Percentiles rank a stretch among this genome's conserved stretches.
These are phyloP conservation scores for Anguilla obscura DNA, from an alignment of 2,797 vertebrate species.

Conservation along the genomic window DNA sequence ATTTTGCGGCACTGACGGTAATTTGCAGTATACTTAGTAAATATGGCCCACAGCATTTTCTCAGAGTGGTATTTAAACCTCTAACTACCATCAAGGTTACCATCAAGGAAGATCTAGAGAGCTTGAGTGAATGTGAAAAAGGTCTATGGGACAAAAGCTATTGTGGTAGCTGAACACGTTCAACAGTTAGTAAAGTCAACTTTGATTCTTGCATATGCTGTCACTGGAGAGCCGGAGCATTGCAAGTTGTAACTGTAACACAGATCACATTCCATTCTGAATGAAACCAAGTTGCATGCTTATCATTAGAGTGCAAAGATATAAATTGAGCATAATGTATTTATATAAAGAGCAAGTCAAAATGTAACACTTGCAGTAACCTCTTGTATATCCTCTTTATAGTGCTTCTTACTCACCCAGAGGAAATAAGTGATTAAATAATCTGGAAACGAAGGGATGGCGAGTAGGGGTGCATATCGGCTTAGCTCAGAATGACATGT, in stretches of 20 bases:
- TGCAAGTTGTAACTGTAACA: background rate
- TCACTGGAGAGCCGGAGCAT: background rate
- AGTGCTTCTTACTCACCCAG: background rate
- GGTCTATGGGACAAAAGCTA: background rate
- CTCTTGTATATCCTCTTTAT: background rate
- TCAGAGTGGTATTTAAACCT: background rate
- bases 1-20: too few species aligned
- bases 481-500: background rate
- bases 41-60: background rate
- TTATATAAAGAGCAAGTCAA: background rate
- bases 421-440: background rate
- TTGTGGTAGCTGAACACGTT: background rate
- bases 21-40: too few species aligned
- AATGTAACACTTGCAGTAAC: background rate
- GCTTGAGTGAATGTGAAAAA: background rate
- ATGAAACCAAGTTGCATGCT: background rate
- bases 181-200: background rate
- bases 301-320: background rate
- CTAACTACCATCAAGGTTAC: background rate
- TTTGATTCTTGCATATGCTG: background rate
- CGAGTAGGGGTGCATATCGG: background rate
- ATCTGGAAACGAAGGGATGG: background rate
- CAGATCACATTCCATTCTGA: background rate
- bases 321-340: background rate
- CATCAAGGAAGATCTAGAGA: background rate